Evolutionary conservation across 2,888 invertebrate genomes (phyloP).

Genomic region (Plagodis dolabraria): DNA sequence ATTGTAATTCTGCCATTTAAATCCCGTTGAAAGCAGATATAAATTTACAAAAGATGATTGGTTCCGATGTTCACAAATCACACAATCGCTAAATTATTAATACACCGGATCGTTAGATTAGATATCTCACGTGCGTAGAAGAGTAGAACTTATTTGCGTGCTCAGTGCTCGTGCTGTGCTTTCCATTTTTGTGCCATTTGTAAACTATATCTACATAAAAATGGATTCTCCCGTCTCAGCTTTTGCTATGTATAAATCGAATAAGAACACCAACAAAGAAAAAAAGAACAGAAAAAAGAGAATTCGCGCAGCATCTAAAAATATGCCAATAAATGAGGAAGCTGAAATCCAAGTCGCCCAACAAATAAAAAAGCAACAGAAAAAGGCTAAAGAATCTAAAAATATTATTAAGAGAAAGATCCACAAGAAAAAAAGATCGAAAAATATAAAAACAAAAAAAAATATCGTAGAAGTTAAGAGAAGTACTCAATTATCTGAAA

Average conservation of each 20-base stretch:
- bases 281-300: slow-evolving; percentile 54
- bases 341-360: slow-evolving; percentile 51
- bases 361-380: slow-evolving; percentile 61
- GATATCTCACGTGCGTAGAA: too few species aligned
- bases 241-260: slow-evolving; percentile 69
- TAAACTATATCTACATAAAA: background rate
- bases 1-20: too few species aligned
- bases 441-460: slow-evolving; percentile 31
- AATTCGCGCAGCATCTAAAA: slow-evolving; percentile 37
- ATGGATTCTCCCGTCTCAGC: slow-evolving; percentile 75
- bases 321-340: slow-evolving; percentile 44
- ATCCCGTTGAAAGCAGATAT: too few species aligned
- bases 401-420: slow-evolving; percentile 59
- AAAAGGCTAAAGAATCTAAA: slow-evolving; percentile 55
- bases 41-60: too few species aligned
- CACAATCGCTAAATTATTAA: too few species aligned
- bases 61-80: too few species aligned
- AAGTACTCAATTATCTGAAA: slow-evolving; percentile 24
- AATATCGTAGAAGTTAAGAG: slow-evolving; percentile 24
- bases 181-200: too few species aligned
- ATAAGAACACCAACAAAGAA: slow-evolving; percentile 51
- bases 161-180: too few species aligned
- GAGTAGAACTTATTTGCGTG: too few species aligned
- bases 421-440: slow-evolving; percentile 61
- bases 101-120: too few species aligned